Base-by-base conservation (phyloP, 2,797 vertebrate genomes). In the Valencia hispanica region DNA sequence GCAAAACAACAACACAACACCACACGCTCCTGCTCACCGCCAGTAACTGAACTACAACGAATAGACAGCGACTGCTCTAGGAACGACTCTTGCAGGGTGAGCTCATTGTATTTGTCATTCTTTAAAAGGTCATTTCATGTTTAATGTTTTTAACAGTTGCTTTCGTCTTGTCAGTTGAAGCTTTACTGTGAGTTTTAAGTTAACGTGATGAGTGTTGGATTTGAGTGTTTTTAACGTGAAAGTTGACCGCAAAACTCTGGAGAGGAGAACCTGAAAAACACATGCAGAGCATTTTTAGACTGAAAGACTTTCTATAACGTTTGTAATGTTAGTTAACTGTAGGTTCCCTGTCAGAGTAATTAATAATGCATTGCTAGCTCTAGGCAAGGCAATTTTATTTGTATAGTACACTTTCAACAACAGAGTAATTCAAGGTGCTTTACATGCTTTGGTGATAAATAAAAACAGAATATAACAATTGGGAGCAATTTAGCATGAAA, bases 1-100 rank as follows among this genome's bases (percentile, higher is more conserved):
- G 47, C 84, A 87, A n/a, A 89, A 86, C 80, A 73, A 82, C 82
- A 90, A 87, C 85, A 87, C 70, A 83, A 79, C 82, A 17, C 32
- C 22, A 41, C 45, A 51, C 74, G 57, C 15, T 18, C 43, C 47
- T 68, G 32, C 75, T 79, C 47, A 53, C 61, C 12, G 8, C 70
- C 55, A 78, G 8, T 59, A 53, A n/a, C 75, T 61, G 39, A 72
- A 79, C 63, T 51, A 68, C 48, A 9, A 0, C 48, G 15, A 22
- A 72, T 71, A n/a, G 72, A 70, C 84, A 70, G 57, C 72, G 0
- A 39, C 78, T 78, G n/a, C n/a, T 50, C 34, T 55, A 85, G 82
- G 81, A n/a, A 18, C 32, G 43, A 68, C 74, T 32, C 51, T 50
- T 57, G 20, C 27, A 79, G 88, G 92, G 90, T 93, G 90, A 79